These are phyloP conservation scores for Hydrolagus colliei DNA, from an alignment of 2,797 vertebrate species.

Conservation along the genomic window DNA sequence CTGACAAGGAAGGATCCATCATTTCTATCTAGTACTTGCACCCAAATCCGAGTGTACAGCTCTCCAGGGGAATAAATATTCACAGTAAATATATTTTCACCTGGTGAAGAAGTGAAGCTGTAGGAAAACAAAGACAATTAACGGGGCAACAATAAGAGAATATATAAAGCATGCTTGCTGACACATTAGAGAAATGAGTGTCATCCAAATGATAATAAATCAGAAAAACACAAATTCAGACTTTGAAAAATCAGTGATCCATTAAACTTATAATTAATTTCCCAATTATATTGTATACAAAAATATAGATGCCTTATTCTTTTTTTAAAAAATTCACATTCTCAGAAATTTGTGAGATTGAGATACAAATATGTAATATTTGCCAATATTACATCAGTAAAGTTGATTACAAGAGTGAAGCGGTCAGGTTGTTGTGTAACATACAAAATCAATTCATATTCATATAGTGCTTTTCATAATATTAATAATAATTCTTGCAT, in stretches of 20 bases:
- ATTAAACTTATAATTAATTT: background rate
- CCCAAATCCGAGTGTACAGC: conserved; percentile 80
- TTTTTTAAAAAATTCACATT: background rate
- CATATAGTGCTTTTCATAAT: too few relatives aligned
- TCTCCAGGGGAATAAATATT: conserved; percentile 75
- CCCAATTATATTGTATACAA: background rate
- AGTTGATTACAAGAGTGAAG: background rate
- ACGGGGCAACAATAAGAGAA: background rate
- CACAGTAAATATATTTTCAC: conserved; percentile 80
- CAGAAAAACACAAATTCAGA: background rate
- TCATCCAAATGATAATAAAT: background rate
- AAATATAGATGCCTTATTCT: background rate
- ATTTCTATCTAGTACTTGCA: conserved; percentile 83
- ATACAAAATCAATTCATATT: too few relatives aligned
- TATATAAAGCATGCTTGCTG: background rate
- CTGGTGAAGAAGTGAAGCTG: conserved; percentile 80
- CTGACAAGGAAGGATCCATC: conserved; percentile 92
- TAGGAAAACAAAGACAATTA: conserved; percentile 32
- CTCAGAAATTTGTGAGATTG: background rate
- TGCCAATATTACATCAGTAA: background rate
- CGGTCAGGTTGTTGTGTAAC: too few relatives aligned
- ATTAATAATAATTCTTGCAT: too few relatives aligned
- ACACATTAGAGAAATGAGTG: background rate
- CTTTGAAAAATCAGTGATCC: background rate
- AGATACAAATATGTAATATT: too few relatives aligned